These are phyloP conservation scores for Dermochelys coriacea DNA, from an alignment of 2,797 vertebrate genomes.

Conservation along the genomic window DNA sequence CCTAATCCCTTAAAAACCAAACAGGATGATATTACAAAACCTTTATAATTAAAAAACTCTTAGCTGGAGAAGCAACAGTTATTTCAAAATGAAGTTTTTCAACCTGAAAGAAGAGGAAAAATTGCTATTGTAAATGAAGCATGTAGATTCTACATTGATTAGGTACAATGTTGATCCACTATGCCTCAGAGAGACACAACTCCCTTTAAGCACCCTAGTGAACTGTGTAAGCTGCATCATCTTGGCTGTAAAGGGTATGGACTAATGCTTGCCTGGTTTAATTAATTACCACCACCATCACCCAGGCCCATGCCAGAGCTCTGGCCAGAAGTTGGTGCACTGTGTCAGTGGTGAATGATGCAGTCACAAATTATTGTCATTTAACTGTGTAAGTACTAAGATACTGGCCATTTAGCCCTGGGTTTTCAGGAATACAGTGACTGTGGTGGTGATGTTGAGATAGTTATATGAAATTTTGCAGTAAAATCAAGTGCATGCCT, in stretches of 20 bases:
- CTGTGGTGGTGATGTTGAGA: neutral
- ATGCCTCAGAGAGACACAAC: neutral
- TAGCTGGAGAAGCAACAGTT: neutral
- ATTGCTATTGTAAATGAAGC: neutral
- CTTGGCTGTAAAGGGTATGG: neutral
- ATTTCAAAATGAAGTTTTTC: neutral
- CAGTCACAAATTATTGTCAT: neutral
- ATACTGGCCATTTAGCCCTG: too few species aligned
- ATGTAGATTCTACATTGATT: neutral
- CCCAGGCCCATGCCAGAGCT: neutral
- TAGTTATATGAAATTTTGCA: neutral
- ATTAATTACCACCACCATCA: neutral
- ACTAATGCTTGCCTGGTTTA: neutral
- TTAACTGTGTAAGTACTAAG: neutral
- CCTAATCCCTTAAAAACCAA: neutral
- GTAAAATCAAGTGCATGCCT: neutral
- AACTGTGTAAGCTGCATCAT: neutral
- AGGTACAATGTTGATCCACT: neutral
- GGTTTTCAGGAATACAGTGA: neutral
- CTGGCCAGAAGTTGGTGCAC: neutral
- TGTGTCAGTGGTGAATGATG: neutral
- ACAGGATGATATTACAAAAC: neutral
- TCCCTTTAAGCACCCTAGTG: neutral
- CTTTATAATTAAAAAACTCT: neutral
- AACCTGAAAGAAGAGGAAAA: neutral